These are phyloP conservation scores for Paraescarpia echinospica DNA, from an alignment of 1,140 invertebrate genomes.

Conservation along the genomic window DNA sequence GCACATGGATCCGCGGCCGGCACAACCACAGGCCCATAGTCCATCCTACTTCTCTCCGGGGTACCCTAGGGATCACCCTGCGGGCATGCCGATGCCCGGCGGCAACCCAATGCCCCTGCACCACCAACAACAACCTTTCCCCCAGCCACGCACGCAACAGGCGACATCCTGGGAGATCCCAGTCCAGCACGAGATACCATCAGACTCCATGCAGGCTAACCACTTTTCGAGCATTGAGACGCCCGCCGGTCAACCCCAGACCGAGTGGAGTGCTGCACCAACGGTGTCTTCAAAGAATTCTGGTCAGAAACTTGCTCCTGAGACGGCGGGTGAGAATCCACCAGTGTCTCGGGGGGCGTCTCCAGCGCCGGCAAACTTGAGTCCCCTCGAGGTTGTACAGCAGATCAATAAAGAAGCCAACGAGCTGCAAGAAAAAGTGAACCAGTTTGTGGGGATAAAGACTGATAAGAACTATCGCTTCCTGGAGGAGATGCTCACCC, in stretches of 20 bases:
- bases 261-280: background rate
- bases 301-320: background rate
- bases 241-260: background rate
- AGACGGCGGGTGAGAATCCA: background rate
- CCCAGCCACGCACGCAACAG: conserved; percentile 25
- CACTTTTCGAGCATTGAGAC: background rate
- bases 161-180: conserved; percentile 19
- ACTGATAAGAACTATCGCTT: conserved; percentile 84
- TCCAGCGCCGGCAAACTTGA: conserved; percentile 63
- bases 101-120: background rate
- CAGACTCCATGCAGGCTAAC: background rate
- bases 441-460: conserved; percentile 72
- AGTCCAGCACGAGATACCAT: background rate
- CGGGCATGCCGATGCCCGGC: background rate
- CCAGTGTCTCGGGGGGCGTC: conserved; percentile 23
- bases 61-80: background rate
- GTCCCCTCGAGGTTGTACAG: conserved; percentile 74
- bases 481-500: conserved; percentile 92
- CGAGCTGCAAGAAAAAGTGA: conserved; percentile 75
- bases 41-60: background rate
- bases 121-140: conserved; percentile 17
- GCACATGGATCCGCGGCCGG: background rate
- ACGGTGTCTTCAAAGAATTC: background rate
- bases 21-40: background rate
- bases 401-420: conserved; percentile 78